A percentile compares a stretch with the other conserved stretches of the same genome.
Evolutionary conservation across 2,113 vertebrate species (phyloP).

Genomic region (Pelvicachromis taeniatus): DNA sequence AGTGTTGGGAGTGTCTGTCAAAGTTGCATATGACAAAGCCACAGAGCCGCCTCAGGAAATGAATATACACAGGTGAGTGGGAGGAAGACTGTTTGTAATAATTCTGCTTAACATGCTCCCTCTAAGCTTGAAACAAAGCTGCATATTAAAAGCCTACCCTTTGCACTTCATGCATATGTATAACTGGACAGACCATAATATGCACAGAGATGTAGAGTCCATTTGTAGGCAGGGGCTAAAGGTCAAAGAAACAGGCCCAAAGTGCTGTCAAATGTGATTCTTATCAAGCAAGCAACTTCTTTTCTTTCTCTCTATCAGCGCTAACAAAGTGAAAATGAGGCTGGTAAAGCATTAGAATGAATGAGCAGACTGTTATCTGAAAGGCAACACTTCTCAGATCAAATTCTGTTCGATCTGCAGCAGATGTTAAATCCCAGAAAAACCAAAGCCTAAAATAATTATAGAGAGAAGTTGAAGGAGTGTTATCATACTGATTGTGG

Average conservation of each 20-base stretch:
- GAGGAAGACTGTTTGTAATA: not conserved
- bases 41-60: conserved; percentile 96
- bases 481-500: not conserved
- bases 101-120: not conserved
- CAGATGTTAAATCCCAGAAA: not conserved
- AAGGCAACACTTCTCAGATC: not conserved
- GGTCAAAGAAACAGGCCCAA: not conserved
- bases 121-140: not conserved
- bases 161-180: not conserved
- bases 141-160: not conserved
- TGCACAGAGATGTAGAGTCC: not conserved
- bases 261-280: not conserved
- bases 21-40: conserved; percentile 98
- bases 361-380: not conserved
- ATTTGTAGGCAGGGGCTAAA: not conserved
- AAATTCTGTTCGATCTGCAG: not conserved
- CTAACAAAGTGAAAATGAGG: not conserved
- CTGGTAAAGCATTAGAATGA: not conserved
- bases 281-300: not conserved
- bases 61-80: conserved; percentile 97
- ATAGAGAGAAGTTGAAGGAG: conserved; percentile 18
- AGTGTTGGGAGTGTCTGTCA: conserved; percentile 89
- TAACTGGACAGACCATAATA: not conserved
- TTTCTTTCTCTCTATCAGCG: not conserved
- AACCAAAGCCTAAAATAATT: conserved; percentile 16